Percentiles rank a stretch among this genome's conserved stretches.
These are phyloP conservation scores for Pterophyllum scalare DNA, from an alignment of 2,113 vertebrate species.

Conservation along the genomic window DNA sequence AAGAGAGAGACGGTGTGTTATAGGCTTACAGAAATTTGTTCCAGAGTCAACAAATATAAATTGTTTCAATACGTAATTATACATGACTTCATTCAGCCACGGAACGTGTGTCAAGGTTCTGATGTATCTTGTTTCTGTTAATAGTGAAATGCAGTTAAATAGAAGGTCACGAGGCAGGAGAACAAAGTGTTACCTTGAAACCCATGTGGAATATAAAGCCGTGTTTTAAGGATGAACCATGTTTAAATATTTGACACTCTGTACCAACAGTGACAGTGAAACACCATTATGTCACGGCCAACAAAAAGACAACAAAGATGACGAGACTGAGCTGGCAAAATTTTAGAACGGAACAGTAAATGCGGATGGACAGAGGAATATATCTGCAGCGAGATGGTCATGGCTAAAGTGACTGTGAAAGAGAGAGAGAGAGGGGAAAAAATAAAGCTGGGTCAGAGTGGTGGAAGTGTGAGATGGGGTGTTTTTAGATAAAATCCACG, in stretches of 20 bases:
- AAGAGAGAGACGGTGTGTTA: neutral
- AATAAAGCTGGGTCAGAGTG: neutral
- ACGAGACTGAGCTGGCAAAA: neutral
- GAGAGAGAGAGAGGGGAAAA: neutral
- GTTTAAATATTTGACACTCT: neutral
- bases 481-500: neutral
- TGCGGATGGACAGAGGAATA: neutral
- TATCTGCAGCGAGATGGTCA: neutral
- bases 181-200: neutral
- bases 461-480: neutral
- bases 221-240: neutral
- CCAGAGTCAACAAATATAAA: neutral
- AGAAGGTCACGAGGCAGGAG: neutral
- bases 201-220: neutral
- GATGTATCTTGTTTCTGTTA: neutral
- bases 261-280: neutral
- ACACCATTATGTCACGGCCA: neutral
- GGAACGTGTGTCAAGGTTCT: neutral
- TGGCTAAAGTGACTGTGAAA: neutral
- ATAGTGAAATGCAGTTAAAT: neutral
- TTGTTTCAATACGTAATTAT: neutral
- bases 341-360: neutral
- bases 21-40: neutral
- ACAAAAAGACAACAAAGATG: neutral
- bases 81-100: neutral